A percentile compares a stretch with the other conserved stretches of the same genome.
These are phyloP conservation scores for Oscheius sp. DNA, from an alignment of 1,140 invertebrate genomes.

Conservation along the genomic window DNA sequence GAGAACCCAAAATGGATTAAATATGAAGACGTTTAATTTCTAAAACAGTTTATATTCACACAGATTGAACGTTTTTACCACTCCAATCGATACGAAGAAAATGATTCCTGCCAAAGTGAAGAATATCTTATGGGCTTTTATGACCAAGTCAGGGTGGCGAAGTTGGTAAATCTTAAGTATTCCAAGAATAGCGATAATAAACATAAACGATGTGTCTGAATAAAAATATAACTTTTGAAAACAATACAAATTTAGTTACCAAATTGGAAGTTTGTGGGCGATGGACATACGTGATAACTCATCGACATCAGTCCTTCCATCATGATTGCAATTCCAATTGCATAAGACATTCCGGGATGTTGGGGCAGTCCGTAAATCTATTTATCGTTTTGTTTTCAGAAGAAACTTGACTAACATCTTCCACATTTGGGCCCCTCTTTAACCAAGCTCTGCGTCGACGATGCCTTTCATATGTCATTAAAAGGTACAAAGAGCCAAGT, in stretches of 20 bases:
- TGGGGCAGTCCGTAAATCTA: constrained; percentile 76
- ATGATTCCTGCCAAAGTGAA: constrained; percentile 76
- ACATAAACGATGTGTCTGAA: constrained; percentile 86
- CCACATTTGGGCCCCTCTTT: not conserved
- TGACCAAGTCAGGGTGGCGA: constrained; percentile 84
- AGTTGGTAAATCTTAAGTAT: constrained; percentile 88
- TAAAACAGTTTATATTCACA: too few species aligned
- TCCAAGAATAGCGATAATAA: constrained; percentile 78
- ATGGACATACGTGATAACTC: constrained; percentile 85
- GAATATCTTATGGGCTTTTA: constrained; percentile 77
- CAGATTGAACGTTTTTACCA: constrained; percentile 67
- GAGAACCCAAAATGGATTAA: constrained; percentile 76
- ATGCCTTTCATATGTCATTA: constrained; percentile 59
- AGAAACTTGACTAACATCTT: constrained; percentile 11
- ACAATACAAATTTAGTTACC: constrained; percentile 72
- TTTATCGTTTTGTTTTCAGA: constrained; percentile 39
- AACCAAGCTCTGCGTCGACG: not conserved
- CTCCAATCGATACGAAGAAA: constrained; percentile 77
- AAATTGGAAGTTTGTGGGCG: constrained; percentile 84
- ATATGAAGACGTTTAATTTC: constrained; percentile 70
- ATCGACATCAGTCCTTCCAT: constrained; percentile 83
- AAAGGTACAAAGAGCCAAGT: constrained; percentile 70
- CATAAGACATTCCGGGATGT: constrained; percentile 82
- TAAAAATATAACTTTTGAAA: too few species aligned
- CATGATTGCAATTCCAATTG: constrained; percentile 79